phyloP scores from a whole-genome alignment of 2,113 vertebrate species.

The Tetrax tetrax region DNA sequence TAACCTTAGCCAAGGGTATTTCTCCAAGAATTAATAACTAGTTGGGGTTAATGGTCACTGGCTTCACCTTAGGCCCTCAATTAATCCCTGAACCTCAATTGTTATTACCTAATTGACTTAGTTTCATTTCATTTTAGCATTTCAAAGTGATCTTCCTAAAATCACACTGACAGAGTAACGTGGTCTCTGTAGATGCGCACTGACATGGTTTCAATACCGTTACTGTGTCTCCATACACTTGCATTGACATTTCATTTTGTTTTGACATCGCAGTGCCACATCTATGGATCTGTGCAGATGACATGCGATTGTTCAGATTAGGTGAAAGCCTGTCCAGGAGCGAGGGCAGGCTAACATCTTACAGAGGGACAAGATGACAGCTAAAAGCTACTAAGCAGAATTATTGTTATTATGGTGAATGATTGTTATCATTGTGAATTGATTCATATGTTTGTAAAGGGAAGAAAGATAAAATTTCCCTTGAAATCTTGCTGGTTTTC shows the following conservation, averaged over 20 bases:
- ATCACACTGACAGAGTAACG: constrained; percentile 42
- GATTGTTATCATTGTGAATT: background rate
- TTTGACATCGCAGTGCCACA: background rate
- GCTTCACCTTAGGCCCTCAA: constrained; percentile 73
- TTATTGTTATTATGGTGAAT: background rate
- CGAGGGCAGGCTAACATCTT: background rate
- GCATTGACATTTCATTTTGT: constrained; percentile 29
- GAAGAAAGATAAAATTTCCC: background rate
- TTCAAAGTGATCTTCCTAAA: constrained; percentile 73
- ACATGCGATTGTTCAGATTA: background rate
- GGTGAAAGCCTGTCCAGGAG: background rate
- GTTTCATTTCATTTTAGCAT: constrained; percentile 73
- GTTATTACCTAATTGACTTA: constrained; percentile 78
- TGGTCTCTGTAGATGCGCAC: constrained; percentile 1
- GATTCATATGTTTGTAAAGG: background rate
- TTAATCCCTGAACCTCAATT: constrained; percentile 76
- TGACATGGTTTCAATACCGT: constrained; percentile 16
- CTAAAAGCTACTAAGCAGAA: background rate
- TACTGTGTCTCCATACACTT: background rate
- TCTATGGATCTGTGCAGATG: background rate
- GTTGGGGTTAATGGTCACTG: constrained; percentile 72
- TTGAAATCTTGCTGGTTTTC: background rate
- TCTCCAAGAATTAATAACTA: constrained; percentile 67
- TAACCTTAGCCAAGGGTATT: constrained; percentile 55
- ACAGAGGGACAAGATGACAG: background rate